phyloP scores from a whole-genome alignment of 2,113 vertebrate genomes.

The Drymodes brunneopygia region DNA sequence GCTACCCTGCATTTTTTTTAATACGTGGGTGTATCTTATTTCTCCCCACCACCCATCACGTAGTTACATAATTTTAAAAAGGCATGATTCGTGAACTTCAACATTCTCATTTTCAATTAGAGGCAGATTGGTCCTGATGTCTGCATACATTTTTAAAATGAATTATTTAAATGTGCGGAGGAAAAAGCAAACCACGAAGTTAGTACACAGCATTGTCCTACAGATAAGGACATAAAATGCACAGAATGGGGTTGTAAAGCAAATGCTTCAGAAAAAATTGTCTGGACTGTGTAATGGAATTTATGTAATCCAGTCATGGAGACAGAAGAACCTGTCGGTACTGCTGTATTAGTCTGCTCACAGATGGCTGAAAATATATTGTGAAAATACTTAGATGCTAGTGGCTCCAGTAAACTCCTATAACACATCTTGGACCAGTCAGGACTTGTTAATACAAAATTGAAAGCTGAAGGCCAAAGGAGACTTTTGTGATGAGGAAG shows the following conservation, averaged over 20 bases:
- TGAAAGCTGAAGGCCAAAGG: background rate
- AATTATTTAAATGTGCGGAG: background rate
- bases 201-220: background rate
- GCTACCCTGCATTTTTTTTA: background rate
- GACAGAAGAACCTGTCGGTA: background rate
- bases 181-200: background rate
- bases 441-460: background rate
- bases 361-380: background rate
- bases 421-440: background rate
- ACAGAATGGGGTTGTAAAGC: background rate
- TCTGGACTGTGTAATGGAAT: background rate
- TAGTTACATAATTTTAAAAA: background rate
- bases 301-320: background rate
- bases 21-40: background rate
- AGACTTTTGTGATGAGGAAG: background rate
- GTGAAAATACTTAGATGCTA: background rate
- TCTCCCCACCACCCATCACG: rapidly evolving
- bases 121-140: background rate
- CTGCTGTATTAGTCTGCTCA: background rate
- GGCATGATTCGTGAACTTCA: background rate
- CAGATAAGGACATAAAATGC: background rate
- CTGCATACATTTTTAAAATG: background rate
- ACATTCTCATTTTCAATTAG: background rate
- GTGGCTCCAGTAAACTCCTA: background rate
- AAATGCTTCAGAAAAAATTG: background rate